Conservation (phyloP, 2,797 vertebrate species). For the Balearica regulorum region DNA sequence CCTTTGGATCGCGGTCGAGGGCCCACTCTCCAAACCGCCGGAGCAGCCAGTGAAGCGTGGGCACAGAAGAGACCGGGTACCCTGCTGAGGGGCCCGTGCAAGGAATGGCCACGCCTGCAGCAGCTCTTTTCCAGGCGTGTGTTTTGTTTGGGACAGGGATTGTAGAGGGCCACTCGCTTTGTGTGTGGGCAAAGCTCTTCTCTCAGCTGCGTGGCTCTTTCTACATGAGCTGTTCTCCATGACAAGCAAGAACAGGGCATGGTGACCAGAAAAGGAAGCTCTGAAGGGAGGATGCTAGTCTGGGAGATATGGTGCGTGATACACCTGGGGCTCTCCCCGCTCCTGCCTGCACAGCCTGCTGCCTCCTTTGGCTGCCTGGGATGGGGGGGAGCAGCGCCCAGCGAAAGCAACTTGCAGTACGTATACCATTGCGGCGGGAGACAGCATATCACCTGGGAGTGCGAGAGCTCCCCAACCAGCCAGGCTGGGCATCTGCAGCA, state of each 20-base stretch:
- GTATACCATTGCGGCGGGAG: background rate
- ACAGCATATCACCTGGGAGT: accelerated
- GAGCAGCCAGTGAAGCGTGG: background rate
- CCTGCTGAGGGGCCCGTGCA: background rate
- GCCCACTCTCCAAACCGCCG: background rate
- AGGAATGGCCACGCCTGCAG: background rate
- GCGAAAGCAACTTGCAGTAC: background rate
- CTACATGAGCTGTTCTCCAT: background rate
- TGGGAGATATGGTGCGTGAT: accelerated
- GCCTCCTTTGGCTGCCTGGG: background rate
- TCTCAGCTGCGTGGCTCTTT: background rate
- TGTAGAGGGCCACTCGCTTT: background rate
- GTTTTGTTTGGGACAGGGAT: background rate
- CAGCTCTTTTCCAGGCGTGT: background rate
- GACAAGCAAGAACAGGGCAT: background rate
- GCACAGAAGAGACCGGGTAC: background rate
- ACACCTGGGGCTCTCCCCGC: accelerated
- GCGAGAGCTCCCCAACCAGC: background rate
- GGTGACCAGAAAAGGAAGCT: background rate
- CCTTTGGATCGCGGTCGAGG: background rate
- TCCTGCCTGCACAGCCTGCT: background rate
- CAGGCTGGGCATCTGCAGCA: background rate
- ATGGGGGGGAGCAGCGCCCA: background rate
- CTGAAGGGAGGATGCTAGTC: background rate
- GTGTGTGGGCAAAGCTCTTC: background rate